These are phyloP conservation scores for Dynastes maya DNA, from an alignment of 2,888 invertebrate genomes.

Conservation along the genomic window DNA sequence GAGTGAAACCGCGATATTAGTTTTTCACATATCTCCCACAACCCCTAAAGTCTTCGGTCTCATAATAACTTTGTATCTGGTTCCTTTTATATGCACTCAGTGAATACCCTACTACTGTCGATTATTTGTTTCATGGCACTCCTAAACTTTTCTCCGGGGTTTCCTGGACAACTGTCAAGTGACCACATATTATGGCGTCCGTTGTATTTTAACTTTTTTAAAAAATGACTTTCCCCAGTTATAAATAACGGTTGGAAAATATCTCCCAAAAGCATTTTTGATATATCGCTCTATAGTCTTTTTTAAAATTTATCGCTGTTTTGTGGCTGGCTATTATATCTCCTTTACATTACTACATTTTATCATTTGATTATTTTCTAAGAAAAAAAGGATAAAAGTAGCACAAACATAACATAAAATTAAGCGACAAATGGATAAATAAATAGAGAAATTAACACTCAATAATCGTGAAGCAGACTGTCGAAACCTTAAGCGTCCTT, in stretches of 20 bases:
- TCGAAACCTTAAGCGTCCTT: slow-evolving; percentile 35
- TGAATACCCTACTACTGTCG: slow-evolving; percentile 24
- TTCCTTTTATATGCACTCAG: slow-evolving; percentile 43
- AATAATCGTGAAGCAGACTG: slow-evolving; percentile 13
- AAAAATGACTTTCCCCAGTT: slow-evolving; percentile 12
- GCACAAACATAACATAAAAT: neutral
- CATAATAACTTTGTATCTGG: slow-evolving; percentile 40
- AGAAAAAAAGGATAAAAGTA: neutral
- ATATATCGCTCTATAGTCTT: slow-evolving; percentile 2
- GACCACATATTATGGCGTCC: slow-evolving; percentile 24
- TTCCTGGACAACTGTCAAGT: slow-evolving; percentile 31
- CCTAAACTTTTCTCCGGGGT: slow-evolving; percentile 22
- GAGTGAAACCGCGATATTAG: slow-evolving; percentile 42
- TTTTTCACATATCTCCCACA: slow-evolving; percentile 38
- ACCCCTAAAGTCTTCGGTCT: slow-evolving; percentile 33
- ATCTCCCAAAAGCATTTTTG: slow-evolving; percentile 15
- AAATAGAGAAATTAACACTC: slow-evolving; percentile 40
- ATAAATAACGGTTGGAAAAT: slow-evolving; percentile 23
- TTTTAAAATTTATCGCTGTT: slow-evolving; percentile 5
- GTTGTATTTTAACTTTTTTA: slow-evolving; percentile 29
- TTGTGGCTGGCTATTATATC: neutral
- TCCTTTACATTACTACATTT: neutral
- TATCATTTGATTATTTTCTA: neutral
- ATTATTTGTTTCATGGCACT: slow-evolving; percentile 43
- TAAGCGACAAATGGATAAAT: neutral